Evolutionary conservation across 1,140 invertebrate genomes (phyloP), one percentile per base, ranked within the genome.

Genomic region (Chelonus insularis): DNA sequence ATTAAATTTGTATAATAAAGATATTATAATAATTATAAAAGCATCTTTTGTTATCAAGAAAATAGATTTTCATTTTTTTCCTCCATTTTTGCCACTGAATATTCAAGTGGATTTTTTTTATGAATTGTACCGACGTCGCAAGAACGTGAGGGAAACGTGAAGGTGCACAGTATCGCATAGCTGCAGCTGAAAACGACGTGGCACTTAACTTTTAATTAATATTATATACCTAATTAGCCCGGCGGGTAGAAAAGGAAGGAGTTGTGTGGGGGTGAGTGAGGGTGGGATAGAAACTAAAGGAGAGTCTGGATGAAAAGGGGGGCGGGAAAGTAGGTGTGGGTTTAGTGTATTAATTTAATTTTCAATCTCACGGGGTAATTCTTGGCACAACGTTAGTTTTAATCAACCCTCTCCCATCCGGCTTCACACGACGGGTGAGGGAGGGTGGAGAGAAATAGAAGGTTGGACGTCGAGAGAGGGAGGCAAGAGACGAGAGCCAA

Each of bases 281-380:
- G n/a, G n/a, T 14, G 37, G 12, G 52, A 23, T 8, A 32, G 32
- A 43, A 54, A 43, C 14, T 34, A 39, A 48, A 14, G 45, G 37
- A 52, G 25, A n/a, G 18, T 29, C 7, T 3, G 25, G 25, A 29
- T 29, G 25, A 4, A 16, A 9, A n/a, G 55, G 12, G 20, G 12
- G n/a, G 47, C 0, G 37, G 68, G 69, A 69, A 68, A 64, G 68
- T 21, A 39, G 34, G 52, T 55, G 52, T 55, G 72, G 75, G 68
- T 77, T 79, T 80, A 79, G 78, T 79, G 76, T 80, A 82, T 82
- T 82, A 81, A 82, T 82, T 82, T 82, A 82, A 82, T 82, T 82
- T 82, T 82, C 78, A 81, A 81, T 81, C 75, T 82, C 79, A 78
- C 78, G 75, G 75, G 77, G 75, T 80, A 80, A 81, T 81, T 80